Conservation (phyloP, 2,113 vertebrate genomes). For the Hydrolagus affinis region DNA sequence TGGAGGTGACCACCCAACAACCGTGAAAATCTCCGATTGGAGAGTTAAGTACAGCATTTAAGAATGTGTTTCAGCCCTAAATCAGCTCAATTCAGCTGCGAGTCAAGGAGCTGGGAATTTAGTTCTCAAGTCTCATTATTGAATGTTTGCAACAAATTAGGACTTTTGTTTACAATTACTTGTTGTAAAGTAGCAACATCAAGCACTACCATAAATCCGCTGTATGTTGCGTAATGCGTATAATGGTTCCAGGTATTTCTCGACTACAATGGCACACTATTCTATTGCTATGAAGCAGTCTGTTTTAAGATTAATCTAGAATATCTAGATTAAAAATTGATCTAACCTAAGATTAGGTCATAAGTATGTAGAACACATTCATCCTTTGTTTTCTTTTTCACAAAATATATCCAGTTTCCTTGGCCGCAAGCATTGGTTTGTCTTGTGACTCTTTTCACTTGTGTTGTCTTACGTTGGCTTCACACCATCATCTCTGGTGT, state of each 20-base stretch:
- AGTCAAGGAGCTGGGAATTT: too few species aligned
- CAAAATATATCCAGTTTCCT: background rate
- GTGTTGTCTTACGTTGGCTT: background rate
- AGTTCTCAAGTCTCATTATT: too few species aligned
- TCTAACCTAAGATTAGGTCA: background rate
- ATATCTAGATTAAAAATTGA: background rate
- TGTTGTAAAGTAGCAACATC: too few species aligned
- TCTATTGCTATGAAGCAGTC: background rate
- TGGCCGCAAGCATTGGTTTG: background rate
- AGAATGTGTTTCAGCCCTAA: too few species aligned
- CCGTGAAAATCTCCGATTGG: too few species aligned
- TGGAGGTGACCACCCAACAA: too few species aligned
- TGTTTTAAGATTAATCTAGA: background rate
- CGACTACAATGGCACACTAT: background rate
- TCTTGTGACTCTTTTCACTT: too few species aligned
- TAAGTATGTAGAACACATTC: background rate
- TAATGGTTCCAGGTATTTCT: background rate
- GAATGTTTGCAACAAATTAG: too few species aligned
- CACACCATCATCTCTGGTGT: background rate
- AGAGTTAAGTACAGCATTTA: too few species aligned
- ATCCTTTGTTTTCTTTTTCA: background rate
- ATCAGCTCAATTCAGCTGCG: too few species aligned
- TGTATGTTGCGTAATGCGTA: background rate
- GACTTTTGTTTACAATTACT: too few species aligned
- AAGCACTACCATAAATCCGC: too few species aligned